These are phyloP conservation scores for Lithodes maja DNA, from an alignment of 2,888 invertebrate species.

Conservation along the genomic window DNA sequence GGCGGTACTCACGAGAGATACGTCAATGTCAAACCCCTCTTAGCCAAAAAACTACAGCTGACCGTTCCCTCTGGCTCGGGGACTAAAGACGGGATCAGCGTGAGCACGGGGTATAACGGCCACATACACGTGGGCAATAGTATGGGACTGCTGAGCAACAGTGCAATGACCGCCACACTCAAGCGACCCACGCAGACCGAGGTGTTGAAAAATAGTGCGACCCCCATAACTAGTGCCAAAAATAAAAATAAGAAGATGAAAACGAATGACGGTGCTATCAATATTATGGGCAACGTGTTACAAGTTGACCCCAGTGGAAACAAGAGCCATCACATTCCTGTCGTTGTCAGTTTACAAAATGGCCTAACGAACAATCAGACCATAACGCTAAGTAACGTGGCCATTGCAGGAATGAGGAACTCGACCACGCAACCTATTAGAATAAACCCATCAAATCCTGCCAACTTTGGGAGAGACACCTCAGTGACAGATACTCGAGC, in stretches of 20 bases:
- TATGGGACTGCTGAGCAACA: slow-evolving; percentile 62
- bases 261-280: slow-evolving; percentile 69
- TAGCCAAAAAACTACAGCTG: slow-evolving; percentile 68
- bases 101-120: slow-evolving; percentile 70
- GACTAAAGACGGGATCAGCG: slow-evolving; percentile 68
- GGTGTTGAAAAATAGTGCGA: slow-evolving; percentile 59
- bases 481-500: slow-evolving; percentile 61
- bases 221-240: slow-evolving; percentile 63
- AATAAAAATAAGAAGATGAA: slow-evolving; percentile 70
- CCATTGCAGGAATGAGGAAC: slow-evolving; percentile 66
- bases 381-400: slow-evolving; percentile 67
- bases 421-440: slow-evolving; percentile 66
- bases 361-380: slow-evolving; percentile 67
- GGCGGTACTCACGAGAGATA: slow-evolving; percentile 60
- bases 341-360: slow-evolving; percentile 69
- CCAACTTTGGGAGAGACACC: slow-evolving; percentile 58
- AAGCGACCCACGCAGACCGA: slow-evolving; percentile 63
- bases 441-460: slow-evolving; percentile 64
- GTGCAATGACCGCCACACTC: slow-evolving; percentile 56
- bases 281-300: slow-evolving; percentile 68
- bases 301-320: slow-evolving; percentile 69
- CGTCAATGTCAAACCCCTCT: slow-evolving; percentile 68
- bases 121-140: slow-evolving; percentile 68
- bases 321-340: slow-evolving; percentile 68
- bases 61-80: slow-evolving; percentile 60